These are phyloP conservation scores for Bradypodion pumilum DNA, from an alignment of 2,797 vertebrate species.

Conservation along the genomic window DNA sequence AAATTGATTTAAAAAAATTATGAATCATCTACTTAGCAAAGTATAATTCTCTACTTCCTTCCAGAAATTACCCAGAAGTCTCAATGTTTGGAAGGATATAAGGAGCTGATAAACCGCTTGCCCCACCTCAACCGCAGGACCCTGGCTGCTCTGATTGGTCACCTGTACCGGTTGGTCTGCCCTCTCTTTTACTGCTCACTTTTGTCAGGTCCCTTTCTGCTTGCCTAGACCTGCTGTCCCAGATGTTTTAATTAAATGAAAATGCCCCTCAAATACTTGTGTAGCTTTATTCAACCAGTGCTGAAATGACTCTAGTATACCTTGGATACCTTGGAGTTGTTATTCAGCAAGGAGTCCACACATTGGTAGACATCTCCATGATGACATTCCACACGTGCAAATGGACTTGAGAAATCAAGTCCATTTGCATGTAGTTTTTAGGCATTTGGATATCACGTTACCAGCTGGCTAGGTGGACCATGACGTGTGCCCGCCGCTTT, in stretches of 20 bases:
- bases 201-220: neutral
- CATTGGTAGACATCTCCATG: no score
- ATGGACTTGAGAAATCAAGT: no score
- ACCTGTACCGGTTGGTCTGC: slow-evolving; percentile 88
- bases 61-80: slow-evolving; percentile 83
- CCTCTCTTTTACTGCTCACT: neutral
- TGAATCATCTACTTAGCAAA: neutral
- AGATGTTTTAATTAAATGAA: neutral
- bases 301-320: neutral
- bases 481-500: no score
- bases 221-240: neutral
- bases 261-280: neutral
- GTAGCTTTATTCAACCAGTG: neutral
- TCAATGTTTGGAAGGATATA: slow-evolving; percentile 89
- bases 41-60: neutral
- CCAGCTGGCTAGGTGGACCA: no score
- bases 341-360: no score
- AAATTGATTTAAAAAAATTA: no score
- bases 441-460: no score
- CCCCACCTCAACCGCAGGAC: slow-evolving; percentile 92
- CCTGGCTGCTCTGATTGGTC: slow-evolving; percentile 88
- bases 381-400: no score
- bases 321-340: no score
- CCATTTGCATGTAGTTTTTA: no score
- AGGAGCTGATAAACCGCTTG: slow-evolving; percentile 88